Base-by-base conservation (phyloP, 2,113 vertebrate genomes). In the Panurus biarmicus region DNA sequence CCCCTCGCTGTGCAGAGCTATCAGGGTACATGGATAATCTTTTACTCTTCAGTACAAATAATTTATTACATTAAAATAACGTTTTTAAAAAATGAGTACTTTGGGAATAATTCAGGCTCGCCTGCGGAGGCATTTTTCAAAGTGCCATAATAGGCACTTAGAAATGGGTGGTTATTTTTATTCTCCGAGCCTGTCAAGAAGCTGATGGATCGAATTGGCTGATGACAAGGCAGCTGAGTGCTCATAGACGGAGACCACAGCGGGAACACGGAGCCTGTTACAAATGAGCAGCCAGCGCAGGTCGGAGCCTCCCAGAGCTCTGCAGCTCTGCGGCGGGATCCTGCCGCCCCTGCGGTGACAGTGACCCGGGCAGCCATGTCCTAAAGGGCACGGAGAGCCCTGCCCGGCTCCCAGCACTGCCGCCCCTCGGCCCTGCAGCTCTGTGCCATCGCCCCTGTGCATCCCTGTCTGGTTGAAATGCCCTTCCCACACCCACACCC, bases 111-210 rank as follows among this genome's bases (percentile, higher is more conserved):
- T 97, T 95, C 94, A 93, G 93, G 93, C 97, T 97, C 92, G 89
- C 96, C 96, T 75, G 93, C 65, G 48, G 93, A 96, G 96, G 88
- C 97, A 96, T 97, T 97, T 96, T 95, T 97, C 93, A 96, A 97
- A 96, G 96, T 97, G 95, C 97, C 93, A 96, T 97, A 97, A 97
- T 97, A 97, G 94, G 96, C 96, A 97, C 96, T 97, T 96, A 97
- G 95, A 92, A 95, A 96, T 92, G 93, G 96, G 96, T 93, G 96
- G 95, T 96, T 97, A 97, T 97, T 97, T 97, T 96, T 96, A 93
- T 97, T 96, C 96, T 97, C 89, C 36, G 15, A 94, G 94, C 94
- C 93, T 91, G 96, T 96, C 95, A 96, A 96, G 96, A 96, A 97
- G 93, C 94, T 97, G 96, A 97, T 97, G 96, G 96, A 96, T 97